Conservation (phyloP, 1,140 invertebrate genomes). For the Zaprionus tsacasi region DNA sequence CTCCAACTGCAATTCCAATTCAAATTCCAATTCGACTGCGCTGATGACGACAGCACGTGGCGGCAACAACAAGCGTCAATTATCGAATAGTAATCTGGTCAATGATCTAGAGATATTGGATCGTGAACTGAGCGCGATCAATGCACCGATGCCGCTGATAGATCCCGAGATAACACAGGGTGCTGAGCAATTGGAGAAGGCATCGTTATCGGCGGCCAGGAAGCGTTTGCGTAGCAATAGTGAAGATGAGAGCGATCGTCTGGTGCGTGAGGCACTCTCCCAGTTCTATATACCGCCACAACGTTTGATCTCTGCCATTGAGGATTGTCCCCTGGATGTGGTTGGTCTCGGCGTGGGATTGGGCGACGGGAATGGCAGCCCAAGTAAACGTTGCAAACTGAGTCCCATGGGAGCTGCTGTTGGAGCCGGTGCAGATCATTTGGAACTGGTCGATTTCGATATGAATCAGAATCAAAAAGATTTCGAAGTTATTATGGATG, state of each 20-base stretch:
- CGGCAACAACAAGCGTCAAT: conserved; percentile 73
- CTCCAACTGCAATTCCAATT: neutral
- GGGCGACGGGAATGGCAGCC: conserved; percentile 37
- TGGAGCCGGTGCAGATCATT: conserved; percentile 37
- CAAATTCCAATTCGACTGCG: conserved; percentile 25
- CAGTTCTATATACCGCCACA: conserved; percentile 91
- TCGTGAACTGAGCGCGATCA: conserved; percentile 82
- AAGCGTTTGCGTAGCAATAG: conserved; percentile 84
- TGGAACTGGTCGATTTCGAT: conserved; percentile 84
- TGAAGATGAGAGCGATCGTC: conserved; percentile 86
- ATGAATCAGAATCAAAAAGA: conserved; percentile 84
- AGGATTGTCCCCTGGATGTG: conserved; percentile 85
- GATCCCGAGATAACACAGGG: conserved; percentile 83
- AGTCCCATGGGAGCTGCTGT: neutral
- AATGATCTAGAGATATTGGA: conserved; percentile 81
- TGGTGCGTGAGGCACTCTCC: conserved; percentile 87
- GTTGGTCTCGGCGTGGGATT: conserved; percentile 57
- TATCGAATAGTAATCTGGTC: conserved; percentile 74
- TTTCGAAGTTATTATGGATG: conserved; percentile 85
- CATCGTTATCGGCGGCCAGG: conserved; percentile 69
- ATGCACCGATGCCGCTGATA: conserved; percentile 80
- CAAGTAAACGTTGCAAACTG: conserved; percentile 52
- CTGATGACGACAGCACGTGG: conserved; percentile 13
- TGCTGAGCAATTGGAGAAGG: conserved; percentile 82
- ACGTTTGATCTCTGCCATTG: conserved; percentile 88